These are phyloP conservation scores for Alexandromys fortis DNA, from an alignment of 2,113 vertebrate species.

Conservation along the genomic window DNA sequence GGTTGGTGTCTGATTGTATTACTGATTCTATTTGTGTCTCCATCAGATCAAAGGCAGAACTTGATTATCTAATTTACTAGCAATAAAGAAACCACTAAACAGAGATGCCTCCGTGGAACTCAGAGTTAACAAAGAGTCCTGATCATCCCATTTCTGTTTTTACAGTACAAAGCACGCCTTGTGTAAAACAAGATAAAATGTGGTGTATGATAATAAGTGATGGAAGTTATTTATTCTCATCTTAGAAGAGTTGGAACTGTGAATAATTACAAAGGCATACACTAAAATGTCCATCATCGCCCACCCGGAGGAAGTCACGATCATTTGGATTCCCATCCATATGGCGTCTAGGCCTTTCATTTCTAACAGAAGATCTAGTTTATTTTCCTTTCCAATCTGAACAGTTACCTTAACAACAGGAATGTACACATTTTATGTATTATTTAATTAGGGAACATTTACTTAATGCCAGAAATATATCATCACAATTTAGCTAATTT, in stretches of 20 bases:
- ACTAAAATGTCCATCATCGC: slow-evolving; percentile 52
- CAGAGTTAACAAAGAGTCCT: slow-evolving; percentile 41
- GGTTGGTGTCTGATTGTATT: slow-evolving; percentile 20
- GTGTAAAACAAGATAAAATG: slow-evolving; percentile 19
- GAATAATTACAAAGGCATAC: slow-evolving; percentile 44
- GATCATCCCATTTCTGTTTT: slow-evolving; percentile 37
- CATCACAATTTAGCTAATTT: slow-evolving; percentile 37
- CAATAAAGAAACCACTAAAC: slow-evolving; percentile 48
- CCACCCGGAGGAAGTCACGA: slow-evolving; percentile 9
- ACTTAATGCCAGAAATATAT: slow-evolving; percentile 4
- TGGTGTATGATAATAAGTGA: slow-evolving; percentile 30
- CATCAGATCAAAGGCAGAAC: slow-evolving; percentile 54
- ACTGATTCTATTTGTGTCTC: slow-evolving; percentile 56
- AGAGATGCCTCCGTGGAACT: slow-evolving; percentile 24
- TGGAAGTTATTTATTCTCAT: neutral
- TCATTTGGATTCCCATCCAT: slow-evolving; percentile 14
- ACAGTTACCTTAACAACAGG: neutral
- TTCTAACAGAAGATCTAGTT: neutral
- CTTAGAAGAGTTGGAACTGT: neutral
- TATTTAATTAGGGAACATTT: slow-evolving; percentile 42
- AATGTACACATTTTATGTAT: neutral
- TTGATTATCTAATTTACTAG: slow-evolving; percentile 57
- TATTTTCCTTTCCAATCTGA: slow-evolving; percentile 8
- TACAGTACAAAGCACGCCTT: slow-evolving; percentile 4
- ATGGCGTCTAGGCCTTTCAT: neutral